A percentile compares a stretch with the other conserved stretches of the same genome.
phyloP scores from a whole-genome alignment of 2,113 vertebrate genomes.

The Oceanites oceanicus region DNA sequence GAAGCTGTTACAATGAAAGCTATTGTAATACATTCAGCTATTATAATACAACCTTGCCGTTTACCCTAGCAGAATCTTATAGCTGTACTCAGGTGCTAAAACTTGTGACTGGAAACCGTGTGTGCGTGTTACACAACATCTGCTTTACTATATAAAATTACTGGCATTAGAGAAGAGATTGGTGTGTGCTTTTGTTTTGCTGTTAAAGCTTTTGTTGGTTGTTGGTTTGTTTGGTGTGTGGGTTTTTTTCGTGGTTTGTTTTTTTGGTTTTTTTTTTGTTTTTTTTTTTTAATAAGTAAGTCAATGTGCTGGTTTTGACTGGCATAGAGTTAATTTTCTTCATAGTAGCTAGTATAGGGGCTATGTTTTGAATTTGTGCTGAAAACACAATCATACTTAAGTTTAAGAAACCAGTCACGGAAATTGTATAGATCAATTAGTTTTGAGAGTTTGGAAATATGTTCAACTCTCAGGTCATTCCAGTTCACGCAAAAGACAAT shows the following conservation, averaged over 20 bases:
- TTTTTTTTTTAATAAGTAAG: background rate
- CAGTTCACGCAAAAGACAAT: background rate
- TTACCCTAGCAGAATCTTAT: background rate
- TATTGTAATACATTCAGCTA: background rate
- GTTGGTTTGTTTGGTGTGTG: too few species aligned
- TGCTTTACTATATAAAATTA: background rate
- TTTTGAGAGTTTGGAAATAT: background rate
- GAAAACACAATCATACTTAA: background rate
- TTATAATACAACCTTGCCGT: background rate
- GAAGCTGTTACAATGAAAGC: background rate
- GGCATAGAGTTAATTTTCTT: too few species aligned
- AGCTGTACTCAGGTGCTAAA: background rate
- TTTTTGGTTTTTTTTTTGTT: too few species aligned
- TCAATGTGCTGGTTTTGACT: background rate
- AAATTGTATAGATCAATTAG: background rate
- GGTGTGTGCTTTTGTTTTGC: background rate
- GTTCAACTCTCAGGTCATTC: background rate
- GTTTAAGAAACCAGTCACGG: background rate
- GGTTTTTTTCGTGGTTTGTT: too few species aligned
- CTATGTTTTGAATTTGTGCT: too few species aligned
- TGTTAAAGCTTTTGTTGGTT: too few species aligned
- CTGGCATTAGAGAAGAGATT: background rate
- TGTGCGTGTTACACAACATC: background rate
- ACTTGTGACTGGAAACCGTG: background rate
- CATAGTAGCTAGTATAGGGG: too few species aligned